phyloP scores from a whole-genome alignment of 2,888 invertebrate species.

The Hoplodrina ambigua region DNA sequence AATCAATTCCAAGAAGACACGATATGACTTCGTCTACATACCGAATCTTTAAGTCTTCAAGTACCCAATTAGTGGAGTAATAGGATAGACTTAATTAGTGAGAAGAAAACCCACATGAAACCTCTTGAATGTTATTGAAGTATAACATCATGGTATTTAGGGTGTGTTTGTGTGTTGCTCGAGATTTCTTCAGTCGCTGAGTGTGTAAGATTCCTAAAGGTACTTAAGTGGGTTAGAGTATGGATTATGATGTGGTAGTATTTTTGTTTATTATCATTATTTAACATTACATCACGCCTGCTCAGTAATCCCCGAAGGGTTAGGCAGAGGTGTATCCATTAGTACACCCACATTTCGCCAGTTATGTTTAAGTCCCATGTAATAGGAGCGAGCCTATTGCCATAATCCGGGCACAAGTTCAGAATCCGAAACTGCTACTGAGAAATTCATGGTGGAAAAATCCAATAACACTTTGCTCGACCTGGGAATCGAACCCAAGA shows the following conservation, averaged over 20 bases:
- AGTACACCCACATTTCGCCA: too few species aligned
- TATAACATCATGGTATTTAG: conserved; percentile 2
- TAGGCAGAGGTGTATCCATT: too few species aligned
- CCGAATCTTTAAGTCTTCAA: conserved; percentile 15
- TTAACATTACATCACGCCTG: too few species aligned
- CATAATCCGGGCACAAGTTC: too few species aligned
- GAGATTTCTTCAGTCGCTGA: conserved; percentile 9
- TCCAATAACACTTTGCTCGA: too few species aligned
- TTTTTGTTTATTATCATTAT: background rate
- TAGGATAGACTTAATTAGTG: conserved; percentile 30
- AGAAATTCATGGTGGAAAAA: too few species aligned
- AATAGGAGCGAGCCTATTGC: too few species aligned
- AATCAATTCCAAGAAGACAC: conserved; percentile 6
- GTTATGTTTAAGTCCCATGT: too few species aligned
- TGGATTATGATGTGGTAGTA: background rate
- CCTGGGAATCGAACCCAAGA: too few species aligned
- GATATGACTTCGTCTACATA: conserved; percentile 1
- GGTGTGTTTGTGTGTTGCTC: conserved; percentile 11
- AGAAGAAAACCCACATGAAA: conserved; percentile 11
- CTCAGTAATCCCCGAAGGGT: too few species aligned
- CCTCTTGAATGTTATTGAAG: conserved; percentile 25
- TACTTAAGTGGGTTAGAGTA: background rate
- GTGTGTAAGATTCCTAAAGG: conserved; percentile 7
- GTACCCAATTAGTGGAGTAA: conserved; percentile 37
- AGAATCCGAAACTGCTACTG: too few species aligned